Base-by-base conservation (phyloP, 2,888 invertebrate genomes). In the Blera fallax region DNA sequence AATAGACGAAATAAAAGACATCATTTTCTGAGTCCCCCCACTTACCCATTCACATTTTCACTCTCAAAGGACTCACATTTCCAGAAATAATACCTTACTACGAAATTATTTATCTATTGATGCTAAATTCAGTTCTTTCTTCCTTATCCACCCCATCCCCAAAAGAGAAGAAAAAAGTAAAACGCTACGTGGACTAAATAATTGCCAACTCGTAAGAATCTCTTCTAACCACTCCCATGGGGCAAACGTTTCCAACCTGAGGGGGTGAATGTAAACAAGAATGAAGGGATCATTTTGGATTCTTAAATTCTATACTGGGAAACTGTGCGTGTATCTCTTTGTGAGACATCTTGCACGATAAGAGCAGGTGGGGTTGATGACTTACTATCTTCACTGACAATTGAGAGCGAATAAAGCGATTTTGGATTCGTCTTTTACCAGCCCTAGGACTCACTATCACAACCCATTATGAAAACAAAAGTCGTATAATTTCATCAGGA, bases 51-150 rank as follows among this genome's bases (percentile, higher is more conserved):
- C 62, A 16, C 16, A 43, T 16, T 62, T 60, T 60, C 45, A 45
- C 27, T 56, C 78, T 62, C 78, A 79, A 72, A 79, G 72, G 78
- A 72, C 72, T 37, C 48, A 24, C 62, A 62, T 56, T 54, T 27
- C 29, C 45, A 40, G 27, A 79, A 43, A 70, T 60, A 56, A 69
- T 50, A 60, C 54, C n/a, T 8, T 21, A 16, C 52, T 72, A 18
- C 45, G 37, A 64, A 79, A 79, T 79, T 79, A 79, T 79, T 79
- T 79, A 72, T 79, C 72, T 65, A 79, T 79, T 64, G 64, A 79
- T 56, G 72, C 48, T 72, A 64, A 60, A 50, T 56, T 60, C 69
- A 27, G 29, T 64, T 54, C 52, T 74, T n/a, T 50, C 50, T 52
- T 34, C 65, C 48, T 11, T n/a, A 16, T 3, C 21, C 29, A 10